These are phyloP conservation scores for Pipistrellus nathusii DNA, from an alignment of 2,797 vertebrate genomes.

Conservation along the genomic window DNA sequence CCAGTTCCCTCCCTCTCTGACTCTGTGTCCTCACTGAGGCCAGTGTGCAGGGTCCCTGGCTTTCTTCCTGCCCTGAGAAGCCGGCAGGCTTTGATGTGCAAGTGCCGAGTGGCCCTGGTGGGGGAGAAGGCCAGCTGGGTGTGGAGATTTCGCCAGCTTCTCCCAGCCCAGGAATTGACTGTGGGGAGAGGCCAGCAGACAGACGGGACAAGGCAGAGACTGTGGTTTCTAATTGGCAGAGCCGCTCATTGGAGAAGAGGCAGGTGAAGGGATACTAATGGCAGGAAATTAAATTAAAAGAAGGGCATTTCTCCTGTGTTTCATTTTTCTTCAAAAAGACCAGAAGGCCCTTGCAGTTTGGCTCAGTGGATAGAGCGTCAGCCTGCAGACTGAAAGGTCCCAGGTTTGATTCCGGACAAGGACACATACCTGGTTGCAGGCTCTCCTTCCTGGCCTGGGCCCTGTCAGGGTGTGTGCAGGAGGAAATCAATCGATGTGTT, in stretches of 20 bases:
- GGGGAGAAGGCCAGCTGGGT: not conserved
- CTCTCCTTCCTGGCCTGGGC: too few species aligned
- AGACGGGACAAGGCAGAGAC: conserved; percentile 34
- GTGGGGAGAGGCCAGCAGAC: conserved; percentile 21
- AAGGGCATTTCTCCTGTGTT: not conserved
- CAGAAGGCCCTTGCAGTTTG: too few species aligned
- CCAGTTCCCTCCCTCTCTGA: not conserved
- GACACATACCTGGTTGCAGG: too few species aligned
- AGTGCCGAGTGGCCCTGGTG: not conserved
- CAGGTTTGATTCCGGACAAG: too few species aligned
- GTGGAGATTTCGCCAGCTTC: not conserved
- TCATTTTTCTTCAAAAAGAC: conserved; percentile 42
- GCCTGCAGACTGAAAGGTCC: too few species aligned
- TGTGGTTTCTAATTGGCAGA: conserved; percentile 48
- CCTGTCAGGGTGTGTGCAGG: too few species aligned
- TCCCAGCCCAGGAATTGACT: not conserved
- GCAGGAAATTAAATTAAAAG: conserved; percentile 27
- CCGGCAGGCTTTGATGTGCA: not conserved
- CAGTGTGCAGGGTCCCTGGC: not conserved
- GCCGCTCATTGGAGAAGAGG: conserved; percentile 3
- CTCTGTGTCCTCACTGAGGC: not conserved
- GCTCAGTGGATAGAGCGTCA: too few species aligned
- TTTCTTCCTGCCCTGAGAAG: conserved; percentile 22
- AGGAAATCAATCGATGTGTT: too few species aligned
- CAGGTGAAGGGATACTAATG: conserved; percentile 32